phyloP scores from a whole-genome alignment of 2,888 invertebrate species.

The Brenthis ino region DNA sequence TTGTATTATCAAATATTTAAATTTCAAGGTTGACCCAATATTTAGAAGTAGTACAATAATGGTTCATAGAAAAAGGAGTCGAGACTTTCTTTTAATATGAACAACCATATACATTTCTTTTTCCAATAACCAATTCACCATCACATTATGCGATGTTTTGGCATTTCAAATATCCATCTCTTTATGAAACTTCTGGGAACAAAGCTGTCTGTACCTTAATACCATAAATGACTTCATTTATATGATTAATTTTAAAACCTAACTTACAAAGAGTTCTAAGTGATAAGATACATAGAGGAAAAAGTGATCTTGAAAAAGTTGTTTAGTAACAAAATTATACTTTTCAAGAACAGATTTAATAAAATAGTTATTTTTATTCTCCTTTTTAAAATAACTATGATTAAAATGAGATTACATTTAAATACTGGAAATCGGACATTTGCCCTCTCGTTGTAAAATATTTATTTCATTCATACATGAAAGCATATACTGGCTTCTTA shows the following conservation, averaged over 20 bases:
- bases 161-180: conserved; percentile 18
- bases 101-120: conserved; percentile 1
- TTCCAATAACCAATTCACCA: conserved; percentile 21
- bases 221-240: conserved; percentile 1
- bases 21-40: conserved; percentile 5
- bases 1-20: neutral
- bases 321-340: conserved; percentile 33
- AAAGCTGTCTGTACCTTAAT: conserved; percentile 6
- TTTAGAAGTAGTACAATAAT: conserved; percentile 16
- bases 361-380: conserved; percentile 26
- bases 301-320: conserved; percentile 24
- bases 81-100: conserved; percentile 1
- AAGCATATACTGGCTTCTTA: conserved; percentile 27
- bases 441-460: conserved; percentile 11
- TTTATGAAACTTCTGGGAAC: conserved; percentile 3
- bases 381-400: conserved; percentile 1
- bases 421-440: conserved; percentile 21
- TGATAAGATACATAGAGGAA: conserved; percentile 14
- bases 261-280: conserved; percentile 6
- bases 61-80: conserved; percentile 6
- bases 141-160: conserved; percentile 25
- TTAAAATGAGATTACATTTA: conserved; percentile 27
- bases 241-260: conserved; percentile 7
- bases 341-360: conserved; percentile 25
- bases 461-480: conserved; percentile 14